These are phyloP conservation scores for Acromyrmex charruanus DNA, from an alignment of 1,140 invertebrate genomes.

Conservation along the genomic window DNA sequence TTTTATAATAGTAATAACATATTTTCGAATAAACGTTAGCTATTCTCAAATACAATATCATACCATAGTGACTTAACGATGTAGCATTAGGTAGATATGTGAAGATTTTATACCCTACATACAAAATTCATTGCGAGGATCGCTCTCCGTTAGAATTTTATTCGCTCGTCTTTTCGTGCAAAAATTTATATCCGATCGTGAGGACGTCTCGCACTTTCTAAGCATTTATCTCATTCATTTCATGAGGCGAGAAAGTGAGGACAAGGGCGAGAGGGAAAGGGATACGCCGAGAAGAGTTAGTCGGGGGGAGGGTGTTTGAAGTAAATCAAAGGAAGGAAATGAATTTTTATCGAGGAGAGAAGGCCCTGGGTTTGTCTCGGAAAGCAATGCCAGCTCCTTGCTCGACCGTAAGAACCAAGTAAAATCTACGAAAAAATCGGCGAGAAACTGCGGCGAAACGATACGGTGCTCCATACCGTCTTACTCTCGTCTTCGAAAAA, in stretches of 20 bases:
- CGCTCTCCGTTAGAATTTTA: constrained; percentile 45
- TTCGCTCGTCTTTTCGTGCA: constrained; percentile 45
- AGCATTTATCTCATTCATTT: constrained; percentile 58
- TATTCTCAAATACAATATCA: neutral
- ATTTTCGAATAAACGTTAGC: neutral
- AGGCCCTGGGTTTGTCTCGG: constrained; percentile 50
- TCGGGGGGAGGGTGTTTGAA: constrained; percentile 56
- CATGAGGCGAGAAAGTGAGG: constrained; percentile 40
- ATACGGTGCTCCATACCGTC: constrained; percentile 63
- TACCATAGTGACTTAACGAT: neutral
- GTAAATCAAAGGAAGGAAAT: constrained; percentile 83
- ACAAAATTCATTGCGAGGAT: constrained; percentile 40
- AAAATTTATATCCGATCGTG: constrained; percentile 68
- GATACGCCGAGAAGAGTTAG: constrained; percentile 61
- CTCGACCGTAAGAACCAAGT: constrained; percentile 61
- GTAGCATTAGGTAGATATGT: neutral
- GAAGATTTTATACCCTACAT: constrained; percentile 32
- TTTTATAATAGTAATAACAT: neutral
- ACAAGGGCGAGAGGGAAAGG: constrained; percentile 2
- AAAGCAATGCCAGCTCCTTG: constrained; percentile 53
- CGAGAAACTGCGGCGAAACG: constrained; percentile 75
- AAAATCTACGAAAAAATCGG: constrained; percentile 75
- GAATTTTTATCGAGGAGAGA: constrained; percentile 81
- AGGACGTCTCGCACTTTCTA: constrained; percentile 38
- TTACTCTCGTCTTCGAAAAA: constrained; percentile 61